These are phyloP conservation scores for Chaetodon auriga DNA, from an alignment of 2,113 vertebrate genomes.

Conservation along the genomic window DNA sequence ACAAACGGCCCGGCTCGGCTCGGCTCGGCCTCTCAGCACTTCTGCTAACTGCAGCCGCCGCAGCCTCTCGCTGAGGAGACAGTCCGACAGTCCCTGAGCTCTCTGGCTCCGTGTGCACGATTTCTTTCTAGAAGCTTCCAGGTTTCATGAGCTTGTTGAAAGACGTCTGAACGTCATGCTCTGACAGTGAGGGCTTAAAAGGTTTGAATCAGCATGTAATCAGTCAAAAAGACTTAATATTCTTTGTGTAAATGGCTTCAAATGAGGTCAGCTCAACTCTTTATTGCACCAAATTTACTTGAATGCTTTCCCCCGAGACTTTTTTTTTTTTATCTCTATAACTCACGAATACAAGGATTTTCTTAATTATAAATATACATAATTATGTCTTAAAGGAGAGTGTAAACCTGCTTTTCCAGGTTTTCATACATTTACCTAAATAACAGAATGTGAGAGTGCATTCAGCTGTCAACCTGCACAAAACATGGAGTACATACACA, in stretches of 20 bases:
- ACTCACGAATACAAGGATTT: background rate
- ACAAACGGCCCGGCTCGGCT: conserved; percentile 17
- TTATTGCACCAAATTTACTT: background rate
- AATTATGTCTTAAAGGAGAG: too few relatives aligned
- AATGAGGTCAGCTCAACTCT: background rate
- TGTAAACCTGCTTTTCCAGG: background rate
- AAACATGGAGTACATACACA: background rate
- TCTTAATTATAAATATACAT: too few relatives aligned
- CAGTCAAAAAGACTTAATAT: background rate
- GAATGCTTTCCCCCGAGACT: background rate
- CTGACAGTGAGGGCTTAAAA: background rate
- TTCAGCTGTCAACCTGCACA: too few relatives aligned
- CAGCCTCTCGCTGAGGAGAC: conserved; percentile 9
- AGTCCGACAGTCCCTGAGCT: conserved; percentile 24
- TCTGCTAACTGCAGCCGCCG: conserved; percentile 47
- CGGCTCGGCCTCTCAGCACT: conserved; percentile 45
- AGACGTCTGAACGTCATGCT: background rate
- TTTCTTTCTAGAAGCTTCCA: background rate
- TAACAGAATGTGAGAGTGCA: too few relatives aligned
- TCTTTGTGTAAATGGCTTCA: background rate
- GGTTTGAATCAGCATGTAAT: background rate
- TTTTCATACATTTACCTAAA: too few relatives aligned
- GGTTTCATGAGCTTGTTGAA: background rate
- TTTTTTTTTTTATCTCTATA: background rate
- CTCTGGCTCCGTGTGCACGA: rapidly evolving